phyloP scores from a whole-genome alignment of 2,113 vertebrate genomes.

The Stigmatopora nigra region DNA sequence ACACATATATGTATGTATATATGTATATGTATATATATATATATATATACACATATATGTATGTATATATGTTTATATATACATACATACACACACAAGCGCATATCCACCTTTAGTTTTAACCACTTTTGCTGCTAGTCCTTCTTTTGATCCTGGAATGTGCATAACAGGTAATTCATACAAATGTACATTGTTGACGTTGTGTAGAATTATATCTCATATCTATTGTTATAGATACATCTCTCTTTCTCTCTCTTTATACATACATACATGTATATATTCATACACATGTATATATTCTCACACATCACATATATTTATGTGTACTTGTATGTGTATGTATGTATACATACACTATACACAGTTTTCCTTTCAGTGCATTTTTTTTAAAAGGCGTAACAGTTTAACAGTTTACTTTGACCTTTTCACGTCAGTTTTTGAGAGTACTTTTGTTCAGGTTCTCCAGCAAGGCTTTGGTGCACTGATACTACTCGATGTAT shows the following conservation, averaged over 20 bases:
- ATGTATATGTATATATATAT: conserved; percentile 53
- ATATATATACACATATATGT: conserved; percentile 33
- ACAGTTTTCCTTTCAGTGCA: conserved; percentile 60
- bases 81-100: neutral
- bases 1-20: conserved; percentile 37
- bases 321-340: neutral
- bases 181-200: conserved; percentile 61
- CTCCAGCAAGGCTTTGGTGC: conserved; percentile 72
- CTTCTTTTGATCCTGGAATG: conserved; percentile 68
- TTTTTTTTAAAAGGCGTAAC: conserved; percentile 52
- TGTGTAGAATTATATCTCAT: conserved; percentile 11
- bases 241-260: neutral
- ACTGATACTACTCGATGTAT: conserved; percentile 68
- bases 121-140: conserved; percentile 86
- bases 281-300: neutral
- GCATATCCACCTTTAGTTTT: neutral
- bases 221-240: neutral
- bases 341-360: neutral
- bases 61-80: conserved; percentile 38
- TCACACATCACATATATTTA: neutral
- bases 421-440: conserved; percentile 68
- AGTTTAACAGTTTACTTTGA: conserved; percentile 30
- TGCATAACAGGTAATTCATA: conserved; percentile 62
- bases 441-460: conserved; percentile 68
- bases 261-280: neutral